A percentile compares a stretch with the other conserved stretches of the same genome.
phyloP scores from a whole-genome alignment of 2,888 invertebrate species.

The Adelognathus sp. region DNA sequence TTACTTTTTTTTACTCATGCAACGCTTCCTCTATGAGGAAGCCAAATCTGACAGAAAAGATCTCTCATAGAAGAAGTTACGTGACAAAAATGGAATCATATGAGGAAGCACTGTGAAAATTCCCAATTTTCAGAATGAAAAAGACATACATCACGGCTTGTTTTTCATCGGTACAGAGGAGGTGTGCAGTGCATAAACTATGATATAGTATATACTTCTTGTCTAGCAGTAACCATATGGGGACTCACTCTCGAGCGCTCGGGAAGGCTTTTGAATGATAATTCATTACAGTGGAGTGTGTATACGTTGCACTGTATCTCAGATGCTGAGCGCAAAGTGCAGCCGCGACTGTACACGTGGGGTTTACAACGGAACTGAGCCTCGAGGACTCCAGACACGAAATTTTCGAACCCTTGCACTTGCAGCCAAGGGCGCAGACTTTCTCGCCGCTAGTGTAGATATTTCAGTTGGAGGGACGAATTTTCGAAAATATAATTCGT shows the following conservation, averaged over 20 bases:
- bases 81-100: no score
- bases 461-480: neutral
- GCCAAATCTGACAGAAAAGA: no score
- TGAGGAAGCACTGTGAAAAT: no score
- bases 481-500: neutral
- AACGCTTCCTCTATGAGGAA: no score
- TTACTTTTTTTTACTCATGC: no score
- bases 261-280: conserved; percentile 35
- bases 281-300: conserved; percentile 43
- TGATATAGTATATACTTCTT: neutral
- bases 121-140: no score
- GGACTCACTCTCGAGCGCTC: neutral
- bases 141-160: no score
- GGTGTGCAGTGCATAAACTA: neutral
- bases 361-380: conserved; percentile 27
- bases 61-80: no score
- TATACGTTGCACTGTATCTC: neutral
- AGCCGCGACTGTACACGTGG: conserved; percentile 41
- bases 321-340: conserved; percentile 39
- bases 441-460: neutral
- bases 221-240: conserved; percentile 35
- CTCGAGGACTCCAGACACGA: conserved; percentile 34
- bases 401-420: conserved; percentile 13
- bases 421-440: neutral
- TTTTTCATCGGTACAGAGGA: neutral